A percentile compares a stretch with the other conserved stretches of the same genome.
These are phyloP conservation scores for Acrobasis consociella DNA, from an alignment of 2,888 invertebrate species.

Conservation along the genomic window DNA sequence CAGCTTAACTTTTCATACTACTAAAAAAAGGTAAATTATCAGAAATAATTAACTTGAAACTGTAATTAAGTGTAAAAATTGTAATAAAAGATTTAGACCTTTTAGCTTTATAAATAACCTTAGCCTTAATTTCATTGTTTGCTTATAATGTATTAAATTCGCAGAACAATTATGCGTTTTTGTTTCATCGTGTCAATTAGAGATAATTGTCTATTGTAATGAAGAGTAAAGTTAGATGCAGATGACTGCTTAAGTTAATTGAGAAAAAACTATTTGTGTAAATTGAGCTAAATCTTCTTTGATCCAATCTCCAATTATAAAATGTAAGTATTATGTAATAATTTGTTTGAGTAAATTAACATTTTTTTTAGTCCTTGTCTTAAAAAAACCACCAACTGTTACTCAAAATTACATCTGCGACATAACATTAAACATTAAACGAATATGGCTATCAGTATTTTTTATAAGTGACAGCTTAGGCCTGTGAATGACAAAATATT, in stretches of 20 bases:
- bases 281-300: background rate
- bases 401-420: no score
- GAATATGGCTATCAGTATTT: no score
- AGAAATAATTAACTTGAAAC: background rate
- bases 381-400: no score
- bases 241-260: background rate
- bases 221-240: background rate
- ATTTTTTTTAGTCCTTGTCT: no score
- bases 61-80: conserved; percentile 5
- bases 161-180: conserved; percentile 1
- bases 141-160: background rate
- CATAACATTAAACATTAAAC: no score
- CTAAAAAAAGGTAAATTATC: background rate
- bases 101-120: background rate
- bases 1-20: no score
- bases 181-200: background rate
- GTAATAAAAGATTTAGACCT: background rate
- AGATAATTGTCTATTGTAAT: conserved; percentile 1
- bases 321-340: no score
- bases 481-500: no score
- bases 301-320: background rate
- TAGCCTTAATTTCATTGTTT: conserved; percentile 7
- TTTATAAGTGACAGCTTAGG: no score
- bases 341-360: no score
- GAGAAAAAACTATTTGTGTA: background rate